phyloP scores from a whole-genome alignment of 2,797 vertebrate genomes.

The Lindbergichthys nudifrons region DNA sequence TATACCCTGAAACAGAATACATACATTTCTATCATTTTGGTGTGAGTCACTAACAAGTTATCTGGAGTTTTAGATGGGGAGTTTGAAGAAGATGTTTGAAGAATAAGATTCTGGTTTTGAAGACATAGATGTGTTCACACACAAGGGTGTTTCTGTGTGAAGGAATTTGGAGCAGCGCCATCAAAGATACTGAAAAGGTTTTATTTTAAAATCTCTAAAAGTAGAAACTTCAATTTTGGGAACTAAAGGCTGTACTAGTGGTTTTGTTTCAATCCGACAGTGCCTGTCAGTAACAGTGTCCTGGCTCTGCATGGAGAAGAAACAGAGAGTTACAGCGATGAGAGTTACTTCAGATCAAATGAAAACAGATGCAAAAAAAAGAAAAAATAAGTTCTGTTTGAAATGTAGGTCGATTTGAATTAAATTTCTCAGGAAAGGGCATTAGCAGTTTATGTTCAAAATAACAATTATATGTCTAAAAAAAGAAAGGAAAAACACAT shows the following conservation, averaged over 20 bases:
- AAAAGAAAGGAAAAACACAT: constrained; percentile 29
- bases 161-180: background rate
- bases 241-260: constrained; percentile 25
- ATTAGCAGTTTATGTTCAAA: constrained; percentile 63
- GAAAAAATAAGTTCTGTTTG: constrained; percentile 4
- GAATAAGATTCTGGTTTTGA: constrained; percentile 19
- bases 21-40: constrained; percentile 5
- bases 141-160: no score
- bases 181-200: background rate
- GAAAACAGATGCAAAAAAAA: constrained; percentile 17
- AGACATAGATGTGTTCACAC: background rate
- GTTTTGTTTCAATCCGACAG: constrained; percentile 14
- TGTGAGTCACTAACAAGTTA: constrained; percentile 19
- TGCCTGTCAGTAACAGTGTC: constrained; percentile 14
- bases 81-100: constrained; percentile 2
- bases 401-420: constrained; percentile 59
- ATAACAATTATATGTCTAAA: constrained; percentile 41
- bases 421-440: constrained; percentile 83
- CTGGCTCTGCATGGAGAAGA: constrained; percentile 18
- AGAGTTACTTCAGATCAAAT: constrained; percentile 47
- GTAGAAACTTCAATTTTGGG: constrained; percentile 17
- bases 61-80: background rate
- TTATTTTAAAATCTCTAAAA: background rate
- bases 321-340: constrained; percentile 16
- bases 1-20: background rate